phyloP scores from a whole-genome alignment of 2,888 invertebrate genomes.

The Morpho achilles region DNA sequence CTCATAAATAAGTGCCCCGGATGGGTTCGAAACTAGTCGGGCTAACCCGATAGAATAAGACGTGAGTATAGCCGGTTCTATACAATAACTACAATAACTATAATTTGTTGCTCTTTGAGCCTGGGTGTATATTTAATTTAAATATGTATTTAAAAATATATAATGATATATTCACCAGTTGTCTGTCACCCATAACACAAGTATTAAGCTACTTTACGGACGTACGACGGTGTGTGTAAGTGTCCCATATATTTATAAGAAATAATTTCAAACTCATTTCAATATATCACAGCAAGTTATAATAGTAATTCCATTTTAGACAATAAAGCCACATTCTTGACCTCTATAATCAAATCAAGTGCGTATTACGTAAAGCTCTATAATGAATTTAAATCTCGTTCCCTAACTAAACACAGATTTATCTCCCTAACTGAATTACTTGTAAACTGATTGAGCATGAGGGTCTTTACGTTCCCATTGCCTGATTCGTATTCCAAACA shows the following conservation, averaged over 20 bases:
- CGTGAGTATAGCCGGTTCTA: too few relatives aligned
- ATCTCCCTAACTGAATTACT: constrained; percentile 71
- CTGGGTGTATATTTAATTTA: too few relatives aligned
- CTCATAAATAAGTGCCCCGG: too few relatives aligned
- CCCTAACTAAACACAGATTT: constrained; percentile 69
- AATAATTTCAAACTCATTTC: too few relatives aligned
- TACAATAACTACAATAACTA: too few relatives aligned
- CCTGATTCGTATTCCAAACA: constrained; percentile 55
- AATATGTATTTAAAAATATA: not conserved
- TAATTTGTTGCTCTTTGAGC: too few relatives aligned
- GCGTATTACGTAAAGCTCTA: constrained; percentile 39
- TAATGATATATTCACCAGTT: not conserved
- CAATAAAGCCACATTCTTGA: constrained; percentile 11
- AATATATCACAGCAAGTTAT: not conserved
- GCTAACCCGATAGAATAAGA: too few relatives aligned
- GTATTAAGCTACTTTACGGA: too few relatives aligned
- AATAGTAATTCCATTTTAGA: constrained; percentile 7
- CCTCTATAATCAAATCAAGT: constrained; percentile 27
- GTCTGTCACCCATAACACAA: too few relatives aligned
- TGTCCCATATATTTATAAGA: too few relatives aligned
- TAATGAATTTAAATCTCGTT: constrained; percentile 61
- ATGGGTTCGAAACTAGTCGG: too few relatives aligned
- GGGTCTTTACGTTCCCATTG: constrained; percentile 39
- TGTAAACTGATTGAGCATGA: constrained; percentile 61
- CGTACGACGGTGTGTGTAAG: too few relatives aligned